Evolutionary conservation across 2,113 vertebrate genomes (phyloP).

Genomic region (Micronycteris hirsuta): DNA sequence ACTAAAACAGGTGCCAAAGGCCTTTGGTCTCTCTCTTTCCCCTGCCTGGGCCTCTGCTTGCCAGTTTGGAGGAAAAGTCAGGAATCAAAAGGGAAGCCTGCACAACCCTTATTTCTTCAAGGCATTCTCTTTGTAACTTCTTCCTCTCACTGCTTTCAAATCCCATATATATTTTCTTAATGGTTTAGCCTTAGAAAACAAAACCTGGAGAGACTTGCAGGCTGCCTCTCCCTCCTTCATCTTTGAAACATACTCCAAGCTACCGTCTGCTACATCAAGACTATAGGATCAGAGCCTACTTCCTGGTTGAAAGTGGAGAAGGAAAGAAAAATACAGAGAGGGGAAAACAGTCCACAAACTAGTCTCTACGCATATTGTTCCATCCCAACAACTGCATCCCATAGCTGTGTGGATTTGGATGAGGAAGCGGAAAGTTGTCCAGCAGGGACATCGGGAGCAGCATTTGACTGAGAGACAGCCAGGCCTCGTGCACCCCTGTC

Average conservation of each 20-base stretch:
- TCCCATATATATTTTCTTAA: background rate
- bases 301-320: background rate
- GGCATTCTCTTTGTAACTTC: background rate
- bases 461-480: background rate
- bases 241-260: too few relatives aligned
- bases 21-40: background rate
- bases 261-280: rapidly evolving
- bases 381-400: background rate
- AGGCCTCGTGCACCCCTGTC: rapidly evolving
- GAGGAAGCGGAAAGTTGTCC: background rate
- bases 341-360: background rate
- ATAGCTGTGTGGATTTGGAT: background rate
- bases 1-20: background rate
- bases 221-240: too few relatives aligned
- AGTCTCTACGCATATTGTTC: background rate
- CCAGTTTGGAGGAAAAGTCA: background rate
- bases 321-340: background rate
- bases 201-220: background rate
- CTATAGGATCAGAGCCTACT: background rate
- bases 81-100: background rate
- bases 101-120: background rate
- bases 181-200: background rate
- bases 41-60: background rate
- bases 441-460: background rate
- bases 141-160: background rate